Percentiles rank a stretch among this genome's conserved stretches.
These are phyloP conservation scores for Muscicapa striata DNA, from an alignment of 2,797 vertebrate genomes.

Conservation along the genomic window DNA sequence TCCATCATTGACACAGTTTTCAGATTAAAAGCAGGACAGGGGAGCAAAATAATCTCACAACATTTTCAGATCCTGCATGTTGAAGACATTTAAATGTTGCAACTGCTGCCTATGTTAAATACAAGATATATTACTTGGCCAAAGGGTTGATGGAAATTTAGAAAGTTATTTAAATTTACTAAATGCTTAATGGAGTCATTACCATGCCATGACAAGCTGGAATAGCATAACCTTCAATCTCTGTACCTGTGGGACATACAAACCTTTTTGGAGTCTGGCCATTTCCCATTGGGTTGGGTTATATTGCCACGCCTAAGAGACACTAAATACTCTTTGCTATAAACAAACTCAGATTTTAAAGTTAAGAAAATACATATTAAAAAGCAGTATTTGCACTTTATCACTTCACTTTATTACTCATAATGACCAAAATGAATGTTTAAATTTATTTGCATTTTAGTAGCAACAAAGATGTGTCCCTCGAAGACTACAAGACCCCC, in stretches of 20 bases:
- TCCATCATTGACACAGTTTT: neutral
- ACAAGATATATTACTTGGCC: neutral
- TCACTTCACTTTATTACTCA: neutral
- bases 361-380: neutral
- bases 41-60: neutral
- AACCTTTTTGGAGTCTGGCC: rapidly evolving
- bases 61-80: neutral
- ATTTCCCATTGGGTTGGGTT: neutral
- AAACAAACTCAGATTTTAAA: neutral
- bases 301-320: rapidly evolving
- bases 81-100: neutral
- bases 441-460: neutral
- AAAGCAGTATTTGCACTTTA: neutral
- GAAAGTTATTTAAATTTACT: neutral
- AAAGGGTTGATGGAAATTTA: neutral
- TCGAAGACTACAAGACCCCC: neutral
- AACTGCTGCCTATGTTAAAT: neutral
- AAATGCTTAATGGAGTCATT: neutral
- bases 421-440: neutral
- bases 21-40: neutral
- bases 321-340: neutral
- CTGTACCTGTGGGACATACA: rapidly evolving
- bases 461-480: neutral
- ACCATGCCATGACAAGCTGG: neutral
- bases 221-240: neutral